Evolutionary conservation across 2,113 vertebrate species (phyloP), one percentile per base, ranked within the genome.

Genomic region (Chaenocephalus aceratus): DNA sequence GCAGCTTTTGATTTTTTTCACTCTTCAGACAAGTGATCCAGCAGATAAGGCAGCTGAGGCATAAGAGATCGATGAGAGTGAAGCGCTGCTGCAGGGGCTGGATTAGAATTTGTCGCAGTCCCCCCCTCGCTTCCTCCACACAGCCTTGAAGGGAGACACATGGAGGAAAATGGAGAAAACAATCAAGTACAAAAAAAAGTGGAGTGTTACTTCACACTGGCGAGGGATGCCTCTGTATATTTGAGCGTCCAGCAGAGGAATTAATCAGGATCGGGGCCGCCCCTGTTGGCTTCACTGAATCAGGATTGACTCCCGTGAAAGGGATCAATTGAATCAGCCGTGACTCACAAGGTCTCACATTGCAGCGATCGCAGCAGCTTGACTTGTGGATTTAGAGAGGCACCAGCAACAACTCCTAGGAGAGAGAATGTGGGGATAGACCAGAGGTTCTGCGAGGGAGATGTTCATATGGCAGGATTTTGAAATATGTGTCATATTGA

Each of bases 41-140:
- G 57, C 83, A 66, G 91, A 91, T 88, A 82, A 89, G 82, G 86
- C 75, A 64, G 82, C 83, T 66, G 70, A 82, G 80, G 84, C 81
- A 88, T 84, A 79, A 82, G 68, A 80, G 88, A 93, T 91, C 72
- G 87, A 91, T 86, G 16, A 41, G 77, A 69, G 61, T 21, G 78
- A 82, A 74, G 86, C 66, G 75, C 84, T 81, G 86, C 89, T 78
- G 89, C 89, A 92, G 85, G 86, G 69, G 86, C 83, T 82, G 86
- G 90, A 89, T 92, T 76, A 83, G 81, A 93, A 93, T 94, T 86
- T 91, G 90, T 91, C 89, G 86, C 91, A 91, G 83, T 77, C 59
- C 71, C 60, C 65, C 16, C 68, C 63, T 36, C 12, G 3, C 65
- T 67, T 64, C 76, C 60, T 56, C 69, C 61, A 78, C 71, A 62